phyloP scores from a whole-genome alignment of 2,888 invertebrate genomes.

The Platynereis dumerilii region DNA sequence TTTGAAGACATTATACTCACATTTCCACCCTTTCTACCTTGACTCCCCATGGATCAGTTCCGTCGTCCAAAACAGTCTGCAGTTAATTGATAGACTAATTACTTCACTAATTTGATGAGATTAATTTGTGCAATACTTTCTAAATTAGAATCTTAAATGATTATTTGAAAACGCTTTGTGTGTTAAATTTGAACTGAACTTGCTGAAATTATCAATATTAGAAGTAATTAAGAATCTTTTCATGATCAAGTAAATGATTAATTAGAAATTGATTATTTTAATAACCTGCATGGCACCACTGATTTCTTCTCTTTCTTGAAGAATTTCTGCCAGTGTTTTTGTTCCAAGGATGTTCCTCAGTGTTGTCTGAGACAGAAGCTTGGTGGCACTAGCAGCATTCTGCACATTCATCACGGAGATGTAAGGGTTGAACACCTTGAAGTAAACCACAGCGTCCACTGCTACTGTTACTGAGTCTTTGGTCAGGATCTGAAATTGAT shows the following conservation, averaged over 20 bases:
- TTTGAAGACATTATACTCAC: too few relatives aligned
- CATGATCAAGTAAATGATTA: too few relatives aligned
- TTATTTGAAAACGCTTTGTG: too few relatives aligned
- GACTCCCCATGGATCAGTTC: conserved; percentile 42
- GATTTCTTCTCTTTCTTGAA: conserved; percentile 21
- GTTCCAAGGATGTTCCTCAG: conserved; percentile 28
- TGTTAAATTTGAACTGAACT: too few relatives aligned
- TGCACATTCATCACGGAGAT: conserved; percentile 26
- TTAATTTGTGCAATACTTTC: too few relatives aligned
- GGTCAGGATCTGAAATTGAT: conserved; percentile 45
- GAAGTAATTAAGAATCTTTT: too few relatives aligned
- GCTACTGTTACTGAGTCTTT: conserved; percentile 28
- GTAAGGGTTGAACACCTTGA: conserved; percentile 24
- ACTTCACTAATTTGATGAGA: too few relatives aligned
- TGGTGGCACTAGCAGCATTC: conserved; percentile 22
- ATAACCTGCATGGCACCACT: conserved; percentile 24
- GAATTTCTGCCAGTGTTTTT: conserved; percentile 26
- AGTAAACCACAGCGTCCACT: conserved; percentile 29
- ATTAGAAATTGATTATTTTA: too few relatives aligned
- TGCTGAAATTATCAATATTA: too few relatives aligned
- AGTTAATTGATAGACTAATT: too few relatives aligned
- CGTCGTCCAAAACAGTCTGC: conserved; percentile 47
- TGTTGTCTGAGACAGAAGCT: conserved; percentile 26
- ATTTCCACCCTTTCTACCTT: conserved; percentile 44
- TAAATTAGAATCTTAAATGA: too few relatives aligned